Conservation (phyloP, 2,888 invertebrate species). For the Luperina nickerlii region DNA sequence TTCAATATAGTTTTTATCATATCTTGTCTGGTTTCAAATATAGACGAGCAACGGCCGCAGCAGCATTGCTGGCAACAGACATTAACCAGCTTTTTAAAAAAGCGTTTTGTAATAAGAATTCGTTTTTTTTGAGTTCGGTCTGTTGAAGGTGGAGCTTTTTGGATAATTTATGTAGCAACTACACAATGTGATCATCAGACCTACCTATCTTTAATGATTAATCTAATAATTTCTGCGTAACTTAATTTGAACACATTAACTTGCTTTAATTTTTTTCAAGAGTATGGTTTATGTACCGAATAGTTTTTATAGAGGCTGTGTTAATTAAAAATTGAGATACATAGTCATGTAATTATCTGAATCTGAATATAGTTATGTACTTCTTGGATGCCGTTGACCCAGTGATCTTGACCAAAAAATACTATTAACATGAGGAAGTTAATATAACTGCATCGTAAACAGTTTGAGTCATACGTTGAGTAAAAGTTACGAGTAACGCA, state of each 20-base stretch:
- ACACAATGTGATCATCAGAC: neutral
- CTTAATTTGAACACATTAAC: neutral
- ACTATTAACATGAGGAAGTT: slow-evolving; percentile 33
- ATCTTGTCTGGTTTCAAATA: neutral
- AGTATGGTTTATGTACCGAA: neutral
- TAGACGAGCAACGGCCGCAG: neutral
- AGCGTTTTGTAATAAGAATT: too few relatives aligned
- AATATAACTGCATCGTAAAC: slow-evolving; percentile 33
- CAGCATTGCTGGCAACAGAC: neutral
- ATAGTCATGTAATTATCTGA: neutral
- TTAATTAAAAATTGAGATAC: neutral
- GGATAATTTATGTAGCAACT: neutral
- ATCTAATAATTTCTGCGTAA: neutral
- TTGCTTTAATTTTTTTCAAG: neutral
- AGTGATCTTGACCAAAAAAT: slow-evolving; percentile 42
- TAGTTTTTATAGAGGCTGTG: neutral
- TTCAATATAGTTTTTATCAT: neutral
- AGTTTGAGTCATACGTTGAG: slow-evolving; percentile 24
- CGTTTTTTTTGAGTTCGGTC: neutral
- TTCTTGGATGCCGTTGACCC: slow-evolving; percentile 28
- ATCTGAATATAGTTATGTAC: neutral
- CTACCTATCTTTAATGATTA: neutral
- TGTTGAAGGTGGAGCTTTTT: neutral
- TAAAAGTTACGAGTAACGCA: slow-evolving; percentile 19
- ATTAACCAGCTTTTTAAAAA: neutral